Evolutionary conservation across 2,888 invertebrate genomes (phyloP).

Genomic region (Matsumyia berberina): DNA sequence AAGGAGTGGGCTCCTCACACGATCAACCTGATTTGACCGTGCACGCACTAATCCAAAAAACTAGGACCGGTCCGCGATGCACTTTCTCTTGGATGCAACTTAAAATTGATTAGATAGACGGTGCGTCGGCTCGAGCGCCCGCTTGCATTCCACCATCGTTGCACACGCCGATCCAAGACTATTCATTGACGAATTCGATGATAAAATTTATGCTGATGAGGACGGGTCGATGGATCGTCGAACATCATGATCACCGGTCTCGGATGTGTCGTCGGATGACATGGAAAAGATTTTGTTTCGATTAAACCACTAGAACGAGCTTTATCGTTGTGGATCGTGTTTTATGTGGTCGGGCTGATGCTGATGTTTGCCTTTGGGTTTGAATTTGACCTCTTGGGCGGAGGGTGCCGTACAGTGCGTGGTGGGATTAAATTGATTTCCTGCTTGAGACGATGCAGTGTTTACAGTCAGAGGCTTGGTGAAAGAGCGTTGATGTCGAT

Average conservation of each 20-base stretch:
- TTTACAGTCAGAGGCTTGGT: constrained; percentile 6
- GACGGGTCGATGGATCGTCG: not conserved
- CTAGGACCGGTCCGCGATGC: constrained; percentile 38
- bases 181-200: constrained; percentile 60
- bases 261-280: constrained; percentile 52
- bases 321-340: constrained; percentile 63
- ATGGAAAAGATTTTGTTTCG: constrained; percentile 67
- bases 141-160: constrained; percentile 16
- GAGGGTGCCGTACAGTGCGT: not conserved
- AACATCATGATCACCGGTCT: constrained; percentile 36
- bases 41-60: constrained; percentile 27
- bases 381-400: constrained; percentile 15
- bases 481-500: constrained; percentile 14
- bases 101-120: constrained; percentile 64
- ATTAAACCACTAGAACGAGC: constrained; percentile 63
- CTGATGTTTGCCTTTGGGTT: constrained; percentile 22
- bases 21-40: constrained; percentile 55
- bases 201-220: constrained; percentile 66
- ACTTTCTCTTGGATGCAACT: constrained; percentile 52
- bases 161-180: constrained; percentile 11
- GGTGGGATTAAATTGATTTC: constrained; percentile 39
- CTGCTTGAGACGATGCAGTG: constrained; percentile 14
- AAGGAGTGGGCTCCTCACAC: constrained; percentile 54
- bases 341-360: constrained; percentile 45
- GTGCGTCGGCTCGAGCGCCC: constrained; percentile 24